These are phyloP conservation scores for Cryptophagus acutangulus DNA, from an alignment of 2,888 invertebrate genomes.

Conservation along the genomic window DNA sequence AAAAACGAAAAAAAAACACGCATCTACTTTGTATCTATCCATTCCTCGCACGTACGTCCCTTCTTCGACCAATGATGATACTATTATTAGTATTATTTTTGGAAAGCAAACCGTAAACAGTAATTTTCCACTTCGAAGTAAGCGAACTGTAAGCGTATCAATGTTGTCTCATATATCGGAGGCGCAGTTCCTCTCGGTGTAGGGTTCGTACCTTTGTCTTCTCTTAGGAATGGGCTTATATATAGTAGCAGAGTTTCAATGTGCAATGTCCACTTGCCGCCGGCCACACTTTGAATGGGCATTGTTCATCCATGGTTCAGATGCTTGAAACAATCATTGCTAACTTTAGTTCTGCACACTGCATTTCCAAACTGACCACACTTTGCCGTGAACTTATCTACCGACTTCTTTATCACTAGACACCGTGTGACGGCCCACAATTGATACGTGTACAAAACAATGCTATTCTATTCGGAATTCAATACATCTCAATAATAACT, in stretches of 20 bases:
- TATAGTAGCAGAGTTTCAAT: conserved; percentile 12
- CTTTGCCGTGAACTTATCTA: conserved; percentile 30
- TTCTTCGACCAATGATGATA: no score
- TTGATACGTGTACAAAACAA: no score
- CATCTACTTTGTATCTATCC: no score
- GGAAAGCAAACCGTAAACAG: no score
- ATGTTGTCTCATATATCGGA: conserved; percentile 28
- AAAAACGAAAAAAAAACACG: no score
- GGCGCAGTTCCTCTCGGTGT: conserved; percentile 17
- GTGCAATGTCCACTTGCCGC: conserved; percentile 19
- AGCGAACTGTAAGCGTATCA: conserved; percentile 11
- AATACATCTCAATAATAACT: no score
- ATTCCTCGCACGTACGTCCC: no score
- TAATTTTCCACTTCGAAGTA: conserved; percentile 9
- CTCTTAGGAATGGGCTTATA: conserved; percentile 3
- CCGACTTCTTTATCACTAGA: conserved; percentile 35
- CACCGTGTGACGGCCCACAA: conserved; percentile 31
- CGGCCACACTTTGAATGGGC: conserved; percentile 36
- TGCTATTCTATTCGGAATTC: no score
- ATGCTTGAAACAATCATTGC: conserved; percentile 39
- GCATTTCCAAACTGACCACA: conserved; percentile 36
- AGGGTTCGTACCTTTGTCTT: conserved; percentile 18
- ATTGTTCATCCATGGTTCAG: conserved; percentile 41
- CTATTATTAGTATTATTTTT: no score
- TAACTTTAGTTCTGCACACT: conserved; percentile 40